Conservation (phyloP, 1,140 invertebrate species). For the Lasioglossum albipes region DNA sequence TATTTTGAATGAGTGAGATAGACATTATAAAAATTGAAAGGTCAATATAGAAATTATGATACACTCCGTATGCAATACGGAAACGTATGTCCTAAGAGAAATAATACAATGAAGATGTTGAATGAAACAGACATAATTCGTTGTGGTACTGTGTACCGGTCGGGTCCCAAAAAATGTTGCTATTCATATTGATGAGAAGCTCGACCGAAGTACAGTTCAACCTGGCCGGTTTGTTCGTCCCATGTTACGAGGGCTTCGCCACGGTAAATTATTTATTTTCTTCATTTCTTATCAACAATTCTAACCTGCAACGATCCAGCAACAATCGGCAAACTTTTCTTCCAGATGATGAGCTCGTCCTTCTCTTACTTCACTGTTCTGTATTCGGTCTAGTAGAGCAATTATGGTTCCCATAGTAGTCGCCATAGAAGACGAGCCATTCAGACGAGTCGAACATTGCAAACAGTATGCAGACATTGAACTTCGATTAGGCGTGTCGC, state of each 20-base stretch:
- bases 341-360: slow-evolving; percentile 30
- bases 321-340: not conserved
- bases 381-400: not conserved
- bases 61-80: not conserved
- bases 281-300: too few species aligned
- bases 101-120: not conserved
- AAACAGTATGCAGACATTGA: too few species aligned
- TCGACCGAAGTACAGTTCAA: not conserved
- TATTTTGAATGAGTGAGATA: too few species aligned
- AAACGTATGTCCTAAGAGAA: not conserved
- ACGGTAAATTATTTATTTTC: too few species aligned
- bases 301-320: too few species aligned
- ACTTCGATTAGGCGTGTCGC: too few species aligned
- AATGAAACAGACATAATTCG: slow-evolving; percentile 23
- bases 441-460: too few species aligned
- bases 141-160: slow-evolving; percentile 22
- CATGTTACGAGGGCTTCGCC: not conserved
- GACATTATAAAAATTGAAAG: too few species aligned
- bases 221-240: not conserved
- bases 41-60: not conserved
- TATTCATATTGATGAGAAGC: not conserved
- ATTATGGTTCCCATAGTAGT: too few species aligned
- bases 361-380: slow-evolving; percentile 42
- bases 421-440: too few species aligned
- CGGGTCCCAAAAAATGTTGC: slow-evolving; percentile 15